Evolutionary conservation across 2,888 invertebrate genomes (phyloP), one percentile per base, ranked within the genome.

Genomic region (Yponomeuta plumbellus): DNA sequence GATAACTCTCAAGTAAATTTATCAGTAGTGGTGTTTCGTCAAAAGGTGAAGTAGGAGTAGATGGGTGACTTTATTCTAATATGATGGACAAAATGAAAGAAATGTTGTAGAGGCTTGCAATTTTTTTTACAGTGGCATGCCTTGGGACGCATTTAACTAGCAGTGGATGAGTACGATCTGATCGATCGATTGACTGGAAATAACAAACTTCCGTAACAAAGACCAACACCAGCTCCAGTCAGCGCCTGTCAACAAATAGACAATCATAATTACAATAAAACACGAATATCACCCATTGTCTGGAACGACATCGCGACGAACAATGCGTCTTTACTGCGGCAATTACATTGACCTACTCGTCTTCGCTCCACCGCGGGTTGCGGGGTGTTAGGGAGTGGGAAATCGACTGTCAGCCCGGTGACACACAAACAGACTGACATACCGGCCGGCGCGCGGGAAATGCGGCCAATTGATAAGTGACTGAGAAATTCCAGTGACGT

Each of bases 391-490:
- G 44, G 17, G 44, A 52, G 44, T 17, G 44, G 44, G 44, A 52
- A 52, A 52, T 52, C 44, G 44, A 17, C 44, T 52, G 44, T 52
- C 44, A 52, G 44, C 44, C 22, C 23, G 59, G 59, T 59, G 59
- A 59, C 59, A 59, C 23, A 59, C 59, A 59, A 59, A 59, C 59
- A 21, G 59, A 59, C 22, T 4, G 59, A 23, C 17, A 52, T 17
- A 17, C 44, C 44, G 44, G 17, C 44, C 44, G 44, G 34, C 34
- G 34, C 34, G 17, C 44, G 17, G 44, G 44, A 17, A 52, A 52
- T 52, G 44, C 17, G 13, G 44, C 17, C 44, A 17, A 52, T 13
- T 17, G 44, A 52, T 34, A 34, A 34, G 34, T 8, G 5, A 34
- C 5, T 8, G 34, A 34, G 34, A 34, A 34, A 34, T 34, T 34